Base-by-base conservation (phyloP, 2,113 vertebrate genomes). In the Heteronetta atricapilla region DNA sequence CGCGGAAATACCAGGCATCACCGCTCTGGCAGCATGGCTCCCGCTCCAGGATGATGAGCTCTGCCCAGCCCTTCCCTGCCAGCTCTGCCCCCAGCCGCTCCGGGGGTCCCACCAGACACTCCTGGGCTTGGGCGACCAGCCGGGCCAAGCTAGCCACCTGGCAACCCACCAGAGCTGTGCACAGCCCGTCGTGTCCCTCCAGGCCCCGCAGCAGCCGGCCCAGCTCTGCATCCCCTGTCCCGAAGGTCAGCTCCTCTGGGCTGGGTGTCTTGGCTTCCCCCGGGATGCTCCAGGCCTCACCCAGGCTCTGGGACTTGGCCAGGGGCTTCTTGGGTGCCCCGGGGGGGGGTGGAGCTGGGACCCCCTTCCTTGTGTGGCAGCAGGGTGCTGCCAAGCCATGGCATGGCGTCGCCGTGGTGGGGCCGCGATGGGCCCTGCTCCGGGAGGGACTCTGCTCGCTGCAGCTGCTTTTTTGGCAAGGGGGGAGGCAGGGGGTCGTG, bases 391-490 rank as follows among this genome's bases (percentile, higher is more conserved):
- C 60, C 3, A 3, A 62, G 44, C 80, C 31, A 3, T 2, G 59
- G 8, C 5, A 11, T 5, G 17, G 29, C n/a, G 26, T 89, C 26
- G 1, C 26, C 34, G 2, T 0, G 29, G 26, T 6, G 10, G 81
- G 8, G 38, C 48, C 5, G 5, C 16, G 62, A 29, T 16, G 36
- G 14, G 13, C 64, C 15, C n/a, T 23, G 72, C 19, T 92, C 29
- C 66, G 99, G 86, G 96, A 98, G 86, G 95, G 97, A 99, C 36
- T 95, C 58, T 1, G 98, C 95, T 70, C 98, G 95, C 82, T 69
- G 84, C 18, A 98, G 93, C 63, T 98, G 98, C 88, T 98, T 98
- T 92, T 96, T 98, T 1, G 98, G 98, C 70, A 99, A 58, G 2
- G 98, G 98, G 4, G 98, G 98, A 18, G 98, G 98, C 76, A 14